Conservation (phyloP, 2,113 vertebrate species). For the Oryzias woworae region DNA sequence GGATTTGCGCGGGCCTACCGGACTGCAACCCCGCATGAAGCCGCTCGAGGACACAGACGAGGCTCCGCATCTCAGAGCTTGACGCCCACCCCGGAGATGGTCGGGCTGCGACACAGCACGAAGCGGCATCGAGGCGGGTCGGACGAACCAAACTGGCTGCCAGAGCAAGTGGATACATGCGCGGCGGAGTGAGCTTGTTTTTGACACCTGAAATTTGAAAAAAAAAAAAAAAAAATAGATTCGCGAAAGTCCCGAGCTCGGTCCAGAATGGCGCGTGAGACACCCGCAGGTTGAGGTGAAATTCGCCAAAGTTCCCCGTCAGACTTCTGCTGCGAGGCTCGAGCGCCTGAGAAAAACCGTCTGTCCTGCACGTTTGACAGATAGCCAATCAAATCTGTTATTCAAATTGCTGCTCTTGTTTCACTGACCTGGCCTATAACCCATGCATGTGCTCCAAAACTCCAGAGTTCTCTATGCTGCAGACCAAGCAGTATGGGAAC, state of each 20-base stretch:
- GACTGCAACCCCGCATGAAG: slow-evolving; percentile 16
- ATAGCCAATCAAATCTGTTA: slow-evolving; percentile 50
- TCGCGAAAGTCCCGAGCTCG: slow-evolving; percentile 24
- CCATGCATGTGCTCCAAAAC: slow-evolving; percentile 54
- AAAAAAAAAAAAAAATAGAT: slow-evolving; percentile 12
- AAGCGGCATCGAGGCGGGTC: slow-evolving; percentile 28
- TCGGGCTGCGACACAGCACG: slow-evolving; percentile 22
- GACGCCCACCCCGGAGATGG: slow-evolving; percentile 36
- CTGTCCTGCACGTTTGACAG: slow-evolving; percentile 30
- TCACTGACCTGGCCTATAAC: slow-evolving; percentile 65
- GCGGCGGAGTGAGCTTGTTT: slow-evolving; percentile 3
- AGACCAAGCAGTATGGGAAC: slow-evolving; percentile 60
- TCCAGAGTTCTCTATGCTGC: slow-evolving; percentile 47
- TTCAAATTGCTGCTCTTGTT: slow-evolving; percentile 51
- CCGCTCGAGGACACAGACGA: slow-evolving; percentile 43
- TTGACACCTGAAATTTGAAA: slow-evolving; percentile 1
- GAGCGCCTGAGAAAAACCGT: slow-evolving; percentile 13
- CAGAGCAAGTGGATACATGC: slow-evolving; percentile 39
- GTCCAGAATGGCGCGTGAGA: slow-evolving; percentile 30
- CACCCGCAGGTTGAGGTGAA: slow-evolving; percentile 6
- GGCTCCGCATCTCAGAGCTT: slow-evolving; percentile 19
- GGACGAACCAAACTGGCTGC: slow-evolving; percentile 21
- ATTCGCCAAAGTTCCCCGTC: slow-evolving; percentile 45
- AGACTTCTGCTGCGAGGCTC: slow-evolving; percentile 26
- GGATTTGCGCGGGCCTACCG: slow-evolving; percentile 33